A percentile compares a stretch with the other conserved stretches of the same genome.
phyloP scores from a whole-genome alignment of 64 coral and sea anemone genomes.

The Anthopleura sola region DNA sequence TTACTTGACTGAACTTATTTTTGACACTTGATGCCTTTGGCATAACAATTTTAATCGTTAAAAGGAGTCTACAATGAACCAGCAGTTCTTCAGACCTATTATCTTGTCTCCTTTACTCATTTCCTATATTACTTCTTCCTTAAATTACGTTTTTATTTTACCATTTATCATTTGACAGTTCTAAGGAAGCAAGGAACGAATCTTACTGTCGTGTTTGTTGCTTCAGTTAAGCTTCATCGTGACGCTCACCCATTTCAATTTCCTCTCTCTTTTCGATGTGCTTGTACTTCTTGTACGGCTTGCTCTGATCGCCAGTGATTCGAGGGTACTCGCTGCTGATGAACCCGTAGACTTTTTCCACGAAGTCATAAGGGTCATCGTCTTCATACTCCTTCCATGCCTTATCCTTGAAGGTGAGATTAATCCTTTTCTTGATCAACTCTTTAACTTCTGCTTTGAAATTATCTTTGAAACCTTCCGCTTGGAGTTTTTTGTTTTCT shows the following conservation, averaged over 20 bases:
- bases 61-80: too few relatives aligned
- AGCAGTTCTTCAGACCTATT: too few relatives aligned
- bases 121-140: too few relatives aligned
- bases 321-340: neutral
- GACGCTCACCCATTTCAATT: neutral
- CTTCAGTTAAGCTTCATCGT: neutral
- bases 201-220: too few relatives aligned
- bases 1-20: too few relatives aligned
- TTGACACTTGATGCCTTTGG: too few relatives aligned
- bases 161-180: too few relatives aligned
- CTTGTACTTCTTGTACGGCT: neutral
- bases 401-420: neutral
- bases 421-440: neutral
- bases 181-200: too few relatives aligned
- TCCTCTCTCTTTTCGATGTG: neutral
- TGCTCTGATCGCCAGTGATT: neutral
- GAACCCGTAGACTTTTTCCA: neutral
- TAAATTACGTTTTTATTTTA: too few relatives aligned
- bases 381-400: neutral
- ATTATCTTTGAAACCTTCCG: neutral
- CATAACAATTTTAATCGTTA: too few relatives aligned
- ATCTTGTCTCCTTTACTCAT: too few relatives aligned
- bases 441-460: neutral
- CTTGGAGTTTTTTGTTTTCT: neutral
- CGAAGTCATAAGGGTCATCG: neutral